Percentiles rank a stretch among this genome's conserved stretches.
These are phyloP conservation scores for Holacanthella duospinosa DNA, from an alignment of 2,888 invertebrate genomes.

Conservation along the genomic window DNA sequence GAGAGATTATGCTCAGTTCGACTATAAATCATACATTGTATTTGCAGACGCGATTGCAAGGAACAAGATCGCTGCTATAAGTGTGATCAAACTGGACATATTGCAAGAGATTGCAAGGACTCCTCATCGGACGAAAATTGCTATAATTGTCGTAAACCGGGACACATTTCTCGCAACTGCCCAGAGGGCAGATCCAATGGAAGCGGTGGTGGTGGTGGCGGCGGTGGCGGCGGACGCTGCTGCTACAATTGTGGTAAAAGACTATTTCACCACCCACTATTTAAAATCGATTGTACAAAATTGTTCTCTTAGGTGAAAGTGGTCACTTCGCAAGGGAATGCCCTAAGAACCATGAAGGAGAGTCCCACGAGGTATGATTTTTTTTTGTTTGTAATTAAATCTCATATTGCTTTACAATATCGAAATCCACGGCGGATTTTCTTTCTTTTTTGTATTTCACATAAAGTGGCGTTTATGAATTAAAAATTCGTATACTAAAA, in stretches of 20 bases:
- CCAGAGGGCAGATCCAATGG: constrained; percentile 46
- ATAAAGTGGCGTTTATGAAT: not conserved
- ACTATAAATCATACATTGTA: not conserved
- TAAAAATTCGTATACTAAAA: not conserved
- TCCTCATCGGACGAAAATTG: constrained; percentile 49
- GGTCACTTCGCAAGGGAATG: constrained; percentile 33
- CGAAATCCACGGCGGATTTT: not conserved
- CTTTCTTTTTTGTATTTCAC: not conserved
- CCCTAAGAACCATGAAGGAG: not conserved
- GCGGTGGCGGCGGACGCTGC: constrained; percentile 42
- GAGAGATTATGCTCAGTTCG: too few relatives aligned
- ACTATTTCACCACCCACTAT: not conserved
- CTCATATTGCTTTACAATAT: not conserved
- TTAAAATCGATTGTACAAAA: too few relatives aligned
- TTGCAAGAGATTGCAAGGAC: constrained; percentile 85
- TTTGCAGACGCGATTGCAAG: constrained; percentile 80
- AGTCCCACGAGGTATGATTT: not conserved
- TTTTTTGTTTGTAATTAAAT: not conserved
- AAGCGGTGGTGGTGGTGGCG: constrained; percentile 45
- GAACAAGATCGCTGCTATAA: constrained; percentile 64
- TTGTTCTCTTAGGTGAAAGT: constrained; percentile 30
- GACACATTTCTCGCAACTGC: constrained; percentile 66
- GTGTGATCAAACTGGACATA: constrained; percentile 48
- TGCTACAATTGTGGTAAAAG: constrained; percentile 89
- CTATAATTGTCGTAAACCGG: constrained; percentile 90